Evolutionary conservation across 2,113 vertebrate genomes (phyloP), one percentile per base, ranked within the genome.

Genomic region (Erythrocercus mccallii): DNA sequence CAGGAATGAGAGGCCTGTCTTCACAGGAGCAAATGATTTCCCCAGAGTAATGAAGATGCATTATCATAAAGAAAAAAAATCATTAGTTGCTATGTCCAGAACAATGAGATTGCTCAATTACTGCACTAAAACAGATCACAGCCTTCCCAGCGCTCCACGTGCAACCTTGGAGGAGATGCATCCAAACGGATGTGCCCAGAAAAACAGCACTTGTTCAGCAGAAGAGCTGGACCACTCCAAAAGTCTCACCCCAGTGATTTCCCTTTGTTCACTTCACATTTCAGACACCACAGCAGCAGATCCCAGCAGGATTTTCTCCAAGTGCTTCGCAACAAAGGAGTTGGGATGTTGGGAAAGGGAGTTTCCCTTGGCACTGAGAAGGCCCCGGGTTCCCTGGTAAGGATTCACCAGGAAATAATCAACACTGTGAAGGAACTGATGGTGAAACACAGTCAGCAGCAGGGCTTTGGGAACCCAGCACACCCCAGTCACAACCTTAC

Each of bases 1-100:
- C 85, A 91, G 81, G 79, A 92, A 86, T 18, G 82, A 92, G 90
- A 88, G 37, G 88, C 88, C 71, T 95, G 92, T 93, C 93, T 96
- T 94, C 76, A 80, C 54, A 78, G 85, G 62, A 95, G 92, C 93
- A 95, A 87, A 78, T 95, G 85, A 96, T 96, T 96, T 96, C 92
- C 81, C 93, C 57, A 84, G 93, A 95, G 92, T 94, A 97, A 96
- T 94, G 92, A 96, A 95, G 93, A 88, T 19, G 6, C 84, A 96
- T 95, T 97, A 96, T 95, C 92, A 96, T 92, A 93, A 76, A 93
- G 94, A 88, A 90, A 87, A 86, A 86, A 91, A 96, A 76, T 90
- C 93, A 87, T 92, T 87, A 92, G 84, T 92, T 91, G 87, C 90
- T 80, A 5, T 31, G 87, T 92, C 90, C 95, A 89, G 94, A 74